These are phyloP conservation scores for Cremastinae sp. DNA, from an alignment of 2,888 invertebrate species.

Conservation along the genomic window DNA sequence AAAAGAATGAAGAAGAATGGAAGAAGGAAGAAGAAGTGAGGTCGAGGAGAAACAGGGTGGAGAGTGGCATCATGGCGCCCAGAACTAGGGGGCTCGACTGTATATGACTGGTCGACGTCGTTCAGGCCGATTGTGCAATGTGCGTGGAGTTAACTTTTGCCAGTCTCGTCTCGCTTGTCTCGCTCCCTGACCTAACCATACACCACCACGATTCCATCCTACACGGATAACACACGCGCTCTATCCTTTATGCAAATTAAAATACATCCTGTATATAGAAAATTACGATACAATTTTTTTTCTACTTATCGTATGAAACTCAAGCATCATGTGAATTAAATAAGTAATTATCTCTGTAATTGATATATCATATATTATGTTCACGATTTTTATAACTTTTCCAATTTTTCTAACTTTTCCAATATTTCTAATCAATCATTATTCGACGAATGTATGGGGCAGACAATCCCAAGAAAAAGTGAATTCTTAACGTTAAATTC, in stretches of 20 bases:
- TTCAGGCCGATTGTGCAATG: slow-evolving; percentile 57
- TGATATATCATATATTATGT: too few relatives aligned
- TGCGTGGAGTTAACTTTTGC: slow-evolving; percentile 60
- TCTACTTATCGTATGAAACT: too few relatives aligned
- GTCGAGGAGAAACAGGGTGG: slow-evolving; percentile 37
- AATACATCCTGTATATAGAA: not conserved
- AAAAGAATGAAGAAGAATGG: slow-evolving; percentile 38
- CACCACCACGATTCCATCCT: slow-evolving; percentile 32
- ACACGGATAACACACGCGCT: not conserved
- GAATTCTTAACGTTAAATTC: too few relatives aligned
- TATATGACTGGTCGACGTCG: slow-evolving; percentile 34
- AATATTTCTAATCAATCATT: too few relatives aligned
- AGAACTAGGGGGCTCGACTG: slow-evolving; percentile 42
- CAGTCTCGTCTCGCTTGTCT: slow-evolving; percentile 46
- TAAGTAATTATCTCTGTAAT: too few relatives aligned
- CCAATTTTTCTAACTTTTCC: too few relatives aligned
- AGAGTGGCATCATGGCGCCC: slow-evolving; percentile 25
- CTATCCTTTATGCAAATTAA: not conserved
- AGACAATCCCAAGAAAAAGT: too few relatives aligned
- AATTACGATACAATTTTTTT: not conserved
- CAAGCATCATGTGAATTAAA: too few relatives aligned
- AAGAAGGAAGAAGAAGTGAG: slow-evolving; percentile 21
- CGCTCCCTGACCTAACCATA: slow-evolving; percentile 76
- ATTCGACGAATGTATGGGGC: too few relatives aligned
- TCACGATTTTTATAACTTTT: too few relatives aligned